These are phyloP conservation scores for Carollia perspicillata DNA, from an alignment of 2,113 vertebrate species.

Conservation along the genomic window DNA sequence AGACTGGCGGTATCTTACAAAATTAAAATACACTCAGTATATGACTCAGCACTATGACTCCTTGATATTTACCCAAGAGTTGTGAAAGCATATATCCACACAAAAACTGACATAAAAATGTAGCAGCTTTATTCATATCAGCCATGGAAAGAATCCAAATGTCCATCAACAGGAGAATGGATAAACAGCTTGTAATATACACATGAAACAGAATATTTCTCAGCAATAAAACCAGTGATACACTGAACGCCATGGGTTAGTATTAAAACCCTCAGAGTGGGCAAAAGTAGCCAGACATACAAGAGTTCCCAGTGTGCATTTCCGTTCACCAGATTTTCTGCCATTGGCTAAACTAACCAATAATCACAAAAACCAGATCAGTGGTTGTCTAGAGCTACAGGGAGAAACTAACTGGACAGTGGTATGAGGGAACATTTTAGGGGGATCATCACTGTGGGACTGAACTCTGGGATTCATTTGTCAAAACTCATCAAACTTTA, in stretches of 20 bases:
- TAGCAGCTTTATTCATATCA: background rate
- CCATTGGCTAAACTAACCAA: background rate
- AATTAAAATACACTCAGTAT: conserved; percentile 42
- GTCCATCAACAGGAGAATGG: too few relatives aligned
- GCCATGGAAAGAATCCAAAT: too few relatives aligned
- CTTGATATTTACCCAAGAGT: conserved; percentile 39
- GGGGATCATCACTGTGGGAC: background rate
- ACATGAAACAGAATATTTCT: background rate
- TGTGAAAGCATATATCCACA: conserved; percentile 43
- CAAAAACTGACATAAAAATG: background rate
- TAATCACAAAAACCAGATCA: background rate
- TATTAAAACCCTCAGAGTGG: background rate
- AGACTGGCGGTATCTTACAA: conserved; percentile 37
- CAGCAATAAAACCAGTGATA: background rate
- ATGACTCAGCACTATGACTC: conserved; percentile 45
- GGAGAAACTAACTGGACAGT: background rate
- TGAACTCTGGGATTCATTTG: background rate
- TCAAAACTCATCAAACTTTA: background rate
- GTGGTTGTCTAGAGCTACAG: background rate
- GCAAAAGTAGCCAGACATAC: background rate
- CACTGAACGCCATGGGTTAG: background rate
- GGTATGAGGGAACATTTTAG: background rate
- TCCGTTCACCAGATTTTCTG: background rate
- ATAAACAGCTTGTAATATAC: background rate
- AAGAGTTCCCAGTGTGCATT: background rate